These are phyloP conservation scores for Tinamus major DNA, from an alignment of 2,797 vertebrate species.

Conservation along the genomic window DNA sequence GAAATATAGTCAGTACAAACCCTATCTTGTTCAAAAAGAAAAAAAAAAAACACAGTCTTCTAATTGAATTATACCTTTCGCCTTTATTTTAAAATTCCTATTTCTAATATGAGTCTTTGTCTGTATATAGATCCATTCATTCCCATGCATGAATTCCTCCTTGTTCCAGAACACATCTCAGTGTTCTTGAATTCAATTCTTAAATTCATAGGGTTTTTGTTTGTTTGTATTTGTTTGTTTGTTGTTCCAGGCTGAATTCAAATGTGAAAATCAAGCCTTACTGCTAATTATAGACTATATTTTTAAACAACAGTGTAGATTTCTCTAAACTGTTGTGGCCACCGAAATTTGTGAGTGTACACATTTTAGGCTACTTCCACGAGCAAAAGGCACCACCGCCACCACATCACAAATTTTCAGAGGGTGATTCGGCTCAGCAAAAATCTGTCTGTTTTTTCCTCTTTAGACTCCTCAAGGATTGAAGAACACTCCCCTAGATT, in stretches of 20 bases:
- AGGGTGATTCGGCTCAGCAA: not conserved
- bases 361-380: accelerated
- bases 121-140: not conserved
- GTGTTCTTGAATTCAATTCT: not conserved
- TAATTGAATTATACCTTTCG: not conserved
- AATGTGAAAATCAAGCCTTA: not conserved
- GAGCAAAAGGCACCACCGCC: not conserved
- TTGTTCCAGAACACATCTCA: not conserved
- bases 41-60: not conserved
- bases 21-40: not conserved
- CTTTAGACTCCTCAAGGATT: not conserved
- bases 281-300: not conserved
- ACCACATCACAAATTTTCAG: not conserved
- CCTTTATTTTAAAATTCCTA: not conserved
- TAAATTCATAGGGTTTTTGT: not conserved
- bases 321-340: not conserved
- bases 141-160: not conserved
- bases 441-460: not conserved
- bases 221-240: too few species aligned
- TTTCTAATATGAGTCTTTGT: not conserved
- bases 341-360: not conserved
- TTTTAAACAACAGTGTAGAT: not conserved
- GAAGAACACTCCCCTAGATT: not conserved
- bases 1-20: not conserved
- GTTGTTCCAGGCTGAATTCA: not conserved